Conservation (phyloP, 1,140 invertebrate species). For the Halesus radiatus region DNA sequence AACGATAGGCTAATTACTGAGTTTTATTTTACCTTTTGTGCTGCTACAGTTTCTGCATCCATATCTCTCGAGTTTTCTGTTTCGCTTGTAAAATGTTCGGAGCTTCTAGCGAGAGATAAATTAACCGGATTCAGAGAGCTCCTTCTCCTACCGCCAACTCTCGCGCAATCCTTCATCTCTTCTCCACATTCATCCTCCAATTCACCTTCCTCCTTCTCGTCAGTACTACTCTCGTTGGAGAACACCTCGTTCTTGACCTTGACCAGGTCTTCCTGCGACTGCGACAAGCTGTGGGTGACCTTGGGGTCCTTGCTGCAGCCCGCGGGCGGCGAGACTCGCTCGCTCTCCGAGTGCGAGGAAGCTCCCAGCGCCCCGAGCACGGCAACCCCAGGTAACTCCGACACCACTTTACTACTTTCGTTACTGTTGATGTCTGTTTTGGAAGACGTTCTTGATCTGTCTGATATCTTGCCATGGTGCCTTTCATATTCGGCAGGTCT, state of each 20-base stretch:
- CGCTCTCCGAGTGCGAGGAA: slow-evolving; percentile 68
- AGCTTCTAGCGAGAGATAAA: slow-evolving; percentile 73
- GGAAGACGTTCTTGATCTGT: slow-evolving; percentile 70
- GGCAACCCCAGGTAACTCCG: slow-evolving; percentile 65
- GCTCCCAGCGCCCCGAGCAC: slow-evolving; percentile 64
- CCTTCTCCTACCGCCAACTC: slow-evolving; percentile 70
- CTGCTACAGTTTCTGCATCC: slow-evolving; percentile 52
- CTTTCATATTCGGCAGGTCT: slow-evolving; percentile 64
- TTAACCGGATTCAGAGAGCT: slow-evolving; percentile 81
- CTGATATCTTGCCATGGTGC: slow-evolving; percentile 65
- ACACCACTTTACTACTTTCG: slow-evolving; percentile 73
- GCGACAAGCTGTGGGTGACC: slow-evolving; percentile 55
- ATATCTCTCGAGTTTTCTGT: slow-evolving; percentile 60
- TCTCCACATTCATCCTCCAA: slow-evolving; percentile 70
- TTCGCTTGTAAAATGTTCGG: slow-evolving; percentile 56
- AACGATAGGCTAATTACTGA: not conserved
- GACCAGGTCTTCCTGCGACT: slow-evolving; percentile 61
- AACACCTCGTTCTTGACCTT: slow-evolving; percentile 69
- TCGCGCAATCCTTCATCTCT: slow-evolving; percentile 71
- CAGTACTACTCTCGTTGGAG: slow-evolving; percentile 70
- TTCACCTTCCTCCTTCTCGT: slow-evolving; percentile 64
- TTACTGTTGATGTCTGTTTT: slow-evolving; percentile 75
- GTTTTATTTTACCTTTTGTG: slow-evolving; percentile 47
- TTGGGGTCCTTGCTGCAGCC: slow-evolving; percentile 63
- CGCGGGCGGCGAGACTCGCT: slow-evolving; percentile 65